Percentiles rank a stretch among this genome's conserved stretches.
Conservation (phyloP, 1,140 invertebrate genomes). For the Chlorops oryzae region DNA sequence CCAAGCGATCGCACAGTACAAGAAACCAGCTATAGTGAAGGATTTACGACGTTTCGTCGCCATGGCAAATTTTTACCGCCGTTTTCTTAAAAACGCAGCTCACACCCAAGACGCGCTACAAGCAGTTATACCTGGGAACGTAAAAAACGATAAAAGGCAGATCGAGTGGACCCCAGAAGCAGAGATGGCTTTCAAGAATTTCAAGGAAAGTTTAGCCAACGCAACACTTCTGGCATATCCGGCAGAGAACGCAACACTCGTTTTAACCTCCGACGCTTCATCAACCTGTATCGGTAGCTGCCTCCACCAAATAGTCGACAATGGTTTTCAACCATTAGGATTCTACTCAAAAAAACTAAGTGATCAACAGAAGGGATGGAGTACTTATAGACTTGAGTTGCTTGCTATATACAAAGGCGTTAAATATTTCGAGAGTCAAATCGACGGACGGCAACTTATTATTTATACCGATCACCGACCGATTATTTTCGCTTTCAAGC, state of each 20-base stretch:
- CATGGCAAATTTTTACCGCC: conserved; percentile 30
- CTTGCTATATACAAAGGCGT: conserved; percentile 33
- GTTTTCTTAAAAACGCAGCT: not conserved
- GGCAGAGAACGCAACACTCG: conserved; percentile 13
- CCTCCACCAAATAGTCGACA: too few species aligned
- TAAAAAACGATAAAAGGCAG: too few species aligned
- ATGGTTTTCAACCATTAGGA: conserved; percentile 2
- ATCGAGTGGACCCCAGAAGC: not conserved
- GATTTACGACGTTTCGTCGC: conserved; percentile 49
- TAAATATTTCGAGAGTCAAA: conserved; percentile 31
- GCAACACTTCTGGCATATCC: not conserved
- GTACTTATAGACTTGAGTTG: conserved; percentile 43
- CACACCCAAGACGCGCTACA: conserved; percentile 17
- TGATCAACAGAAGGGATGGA: conserved; percentile 23
- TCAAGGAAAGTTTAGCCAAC: not conserved
- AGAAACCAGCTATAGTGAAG: too few species aligned
- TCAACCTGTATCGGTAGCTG: conserved; percentile 19
- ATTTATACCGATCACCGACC: conserved; percentile 49
- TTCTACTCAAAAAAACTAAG: conserved; percentile 29
- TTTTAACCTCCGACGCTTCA: conserved; percentile 15
- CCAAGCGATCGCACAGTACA: too few species aligned
- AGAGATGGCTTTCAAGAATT: not conserved
- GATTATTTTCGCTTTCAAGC: conserved; percentile 29
- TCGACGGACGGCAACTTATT: conserved; percentile 32
- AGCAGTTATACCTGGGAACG: too few species aligned